Evolutionary conservation across 2,888 invertebrate genomes (phyloP), one percentile per base, ranked within the genome.

Genomic region (Chesias legatella): DNA sequence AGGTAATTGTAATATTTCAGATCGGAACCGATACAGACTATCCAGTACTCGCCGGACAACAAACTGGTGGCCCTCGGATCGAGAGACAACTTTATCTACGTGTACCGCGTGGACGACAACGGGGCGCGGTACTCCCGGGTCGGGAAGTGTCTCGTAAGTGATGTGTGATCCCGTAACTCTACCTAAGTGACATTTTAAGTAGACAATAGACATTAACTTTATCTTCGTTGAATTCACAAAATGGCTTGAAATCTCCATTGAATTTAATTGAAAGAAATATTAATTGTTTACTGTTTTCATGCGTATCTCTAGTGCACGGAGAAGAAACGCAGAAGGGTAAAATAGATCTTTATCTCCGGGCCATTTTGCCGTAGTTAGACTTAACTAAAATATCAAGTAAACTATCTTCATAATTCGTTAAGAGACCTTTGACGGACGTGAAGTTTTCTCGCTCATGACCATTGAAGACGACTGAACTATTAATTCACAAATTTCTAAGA

Each of bases 81-180:
- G 0, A 89, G 96, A 7, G 97, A 98, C 80, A 96, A 96, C 89
- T 92, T 92, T 73, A 93, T 98, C 66, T 98, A 97, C 80, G 89
- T 98, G 49, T 97, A 97, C 85, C 93, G 95, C 77, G 94, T 94
- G 2, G 91, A 92, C 34, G 94, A 94, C 44, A 90, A 90, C 58
- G 93, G 92, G n/a, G 88, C 90, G 8, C 91, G 94, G 57, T 96
- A 94, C 80, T 92, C 92, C 51, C 90, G 95, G 47, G 90, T 95
- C 48, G 97, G 97, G 25, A 91, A 94, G 67, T 97, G 97, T 75
- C 89, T 93, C 84, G 97, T 97, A 79, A 91, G 92, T 79, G 22
- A 13, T n/a, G n/a, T n/a, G n/a, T n/a, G n/a, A n/a, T n/a, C n/a
- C n/a, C n/a, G n/a, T n/a, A n/a, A n/a, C n/a, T n/a, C n/a, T n/a